Percentiles rank a stretch among this genome's conserved stretches.
These are phyloP conservation scores for Lymantria dispar DNA, from an alignment of 2,888 invertebrate species.

Conservation along the genomic window DNA sequence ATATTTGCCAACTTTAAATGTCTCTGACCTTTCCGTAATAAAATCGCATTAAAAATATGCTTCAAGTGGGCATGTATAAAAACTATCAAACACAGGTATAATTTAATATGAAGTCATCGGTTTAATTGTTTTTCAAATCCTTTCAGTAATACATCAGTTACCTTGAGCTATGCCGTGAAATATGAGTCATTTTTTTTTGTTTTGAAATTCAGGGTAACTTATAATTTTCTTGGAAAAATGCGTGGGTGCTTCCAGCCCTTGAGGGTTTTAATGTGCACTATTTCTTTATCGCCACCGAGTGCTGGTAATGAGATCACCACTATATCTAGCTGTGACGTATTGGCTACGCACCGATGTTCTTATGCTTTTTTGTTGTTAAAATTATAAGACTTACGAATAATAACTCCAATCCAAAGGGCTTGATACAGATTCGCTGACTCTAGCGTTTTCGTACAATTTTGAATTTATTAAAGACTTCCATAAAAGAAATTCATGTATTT, in stretches of 20 bases:
- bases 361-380: slow-evolving; percentile 40
- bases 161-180: slow-evolving; percentile 23
- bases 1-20: no score
- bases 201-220: slow-evolving; percentile 9
- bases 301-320: slow-evolving; percentile 71
- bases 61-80: no score
- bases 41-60: no score
- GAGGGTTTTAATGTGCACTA: slow-evolving; percentile 30
- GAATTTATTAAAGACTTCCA: no score
- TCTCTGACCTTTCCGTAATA: no score
- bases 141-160: slow-evolving; percentile 7
- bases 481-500: no score
- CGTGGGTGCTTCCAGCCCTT: slow-evolving; percentile 37
- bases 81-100: no score
- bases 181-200: slow-evolving; percentile 21
- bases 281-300: slow-evolving; percentile 50
- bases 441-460: no score
- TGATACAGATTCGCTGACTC: no score
- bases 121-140: background rate
- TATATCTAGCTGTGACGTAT: slow-evolving; percentile 75
- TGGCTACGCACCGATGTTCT: slow-evolving; percentile 35
- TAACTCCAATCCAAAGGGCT: no score
- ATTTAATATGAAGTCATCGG: background rate
- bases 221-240: slow-evolving; percentile 25
- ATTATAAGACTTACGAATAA: slow-evolving; percentile 8